A percentile compares a stretch with the other conserved stretches of the same genome.
phyloP scores from a whole-genome alignment of 2,888 invertebrate genomes.

The Zaprionus bogoriensis region DNA sequence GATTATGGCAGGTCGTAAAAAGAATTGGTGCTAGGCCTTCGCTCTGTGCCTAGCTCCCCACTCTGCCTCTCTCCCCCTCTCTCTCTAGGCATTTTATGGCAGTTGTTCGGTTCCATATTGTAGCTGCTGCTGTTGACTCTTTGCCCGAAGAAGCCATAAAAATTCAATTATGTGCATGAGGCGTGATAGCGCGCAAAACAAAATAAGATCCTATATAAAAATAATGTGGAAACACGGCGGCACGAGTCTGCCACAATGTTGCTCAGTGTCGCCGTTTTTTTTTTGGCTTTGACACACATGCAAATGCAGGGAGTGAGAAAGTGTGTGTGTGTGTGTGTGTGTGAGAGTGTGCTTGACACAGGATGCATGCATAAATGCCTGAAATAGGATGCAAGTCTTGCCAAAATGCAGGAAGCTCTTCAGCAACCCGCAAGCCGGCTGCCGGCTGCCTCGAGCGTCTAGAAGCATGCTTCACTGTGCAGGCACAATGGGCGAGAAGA shows the following conservation, averaged over 20 bases:
- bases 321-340: conserved; percentile 1
- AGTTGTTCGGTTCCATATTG: conserved; percentile 37
- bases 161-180: conserved; percentile 62
- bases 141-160: conserved; percentile 48
- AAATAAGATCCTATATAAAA: conserved; percentile 25
- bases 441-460: no score
- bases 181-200: conserved; percentile 23
- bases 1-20: conserved; percentile 68
- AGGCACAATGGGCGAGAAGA: conserved; percentile 15
- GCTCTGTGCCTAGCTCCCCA: no score
- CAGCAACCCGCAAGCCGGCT: no score
- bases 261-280: conserved; percentile 30
- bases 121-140: conserved; percentile 4
- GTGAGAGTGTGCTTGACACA: conserved; percentile 27
- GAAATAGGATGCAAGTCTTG: conserved; percentile 35
- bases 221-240: conserved; percentile 41
- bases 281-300: conserved; percentile 67
- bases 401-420: conserved; percentile 25
- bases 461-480: conserved; percentile 41
- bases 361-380: conserved; percentile 32
- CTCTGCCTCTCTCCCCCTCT: no score
- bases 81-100: conserved; percentile 45
- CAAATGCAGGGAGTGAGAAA: conserved; percentile 20
- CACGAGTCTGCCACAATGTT: conserved; percentile 47
- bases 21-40: conserved; percentile 42